Evolutionary conservation across 2,797 vertebrate genomes (phyloP), one percentile per base, ranked within the genome.

Genomic region (Coregonus suidteri): DNA sequence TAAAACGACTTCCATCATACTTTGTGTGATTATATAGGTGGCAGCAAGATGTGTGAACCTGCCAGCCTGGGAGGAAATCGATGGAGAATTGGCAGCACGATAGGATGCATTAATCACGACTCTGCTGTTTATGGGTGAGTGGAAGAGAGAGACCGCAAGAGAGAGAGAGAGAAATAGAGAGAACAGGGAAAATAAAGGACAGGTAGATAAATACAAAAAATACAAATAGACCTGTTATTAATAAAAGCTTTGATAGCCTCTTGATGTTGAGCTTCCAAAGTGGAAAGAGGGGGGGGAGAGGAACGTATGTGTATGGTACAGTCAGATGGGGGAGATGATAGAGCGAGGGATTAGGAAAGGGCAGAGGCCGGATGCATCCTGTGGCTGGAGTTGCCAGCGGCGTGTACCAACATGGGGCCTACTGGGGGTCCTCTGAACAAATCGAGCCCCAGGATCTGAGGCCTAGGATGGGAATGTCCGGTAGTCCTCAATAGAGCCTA

Each of bases 261-360:
- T 25, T 88, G 87, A 92, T 90, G 88, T 91, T 83, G 78, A 81
- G 84, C 85, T 85, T 87, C 83, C 85, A 87, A 85, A 78, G 77
- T 56, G 70, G 73, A 70, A 75, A 53, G 73, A 67, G 47, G 16
- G 16, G 54, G 51, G 62, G 34, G 51, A 69, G 71, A 31, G 54
- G 31, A 35, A 25, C 18, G 15, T 74, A 54, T 59, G 52, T 47
- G 16, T n/a, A 1, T 72, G 71, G 18, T 54, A 20, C 31, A 41
- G 67, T 25, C 37, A 71, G 3, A 71, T 20, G 37, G 20, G 9
- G 35, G 54, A 77, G 75, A 30, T 54, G 68, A 71, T 71, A 71
- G 41, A 71, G 37, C 1, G 0, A 66, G 82, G 79, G 82, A 85
- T 85, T 86, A 75, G 73, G 82, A 88, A 85, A 88, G 85, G 87